A percentile compares a stretch with the other conserved stretches of the same genome.
Evolutionary conservation across 2,797 vertebrate species (phyloP).

Genomic region (Chiroxiphia lanceolata): DNA sequence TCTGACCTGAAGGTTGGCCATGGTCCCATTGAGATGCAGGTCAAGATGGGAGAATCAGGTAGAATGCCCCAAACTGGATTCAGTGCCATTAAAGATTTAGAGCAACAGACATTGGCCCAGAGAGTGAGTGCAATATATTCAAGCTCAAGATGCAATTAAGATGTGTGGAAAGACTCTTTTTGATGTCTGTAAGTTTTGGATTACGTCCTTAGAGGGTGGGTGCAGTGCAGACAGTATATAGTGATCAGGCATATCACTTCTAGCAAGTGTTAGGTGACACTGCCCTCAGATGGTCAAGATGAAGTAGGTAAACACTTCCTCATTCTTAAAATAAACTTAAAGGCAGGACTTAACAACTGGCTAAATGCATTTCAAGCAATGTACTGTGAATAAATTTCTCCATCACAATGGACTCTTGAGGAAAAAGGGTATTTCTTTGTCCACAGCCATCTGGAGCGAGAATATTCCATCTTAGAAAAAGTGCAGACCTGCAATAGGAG

Average conservation of each 20-base stretch:
- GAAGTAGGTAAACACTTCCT: conserved; percentile 1
- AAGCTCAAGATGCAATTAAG: background rate
- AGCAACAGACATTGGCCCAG: background rate
- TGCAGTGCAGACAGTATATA: background rate
- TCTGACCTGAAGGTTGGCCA: background rate
- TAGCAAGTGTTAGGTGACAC: conserved; percentile 22
- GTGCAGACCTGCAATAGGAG: background rate
- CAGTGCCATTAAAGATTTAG: background rate
- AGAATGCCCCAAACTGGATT: background rate
- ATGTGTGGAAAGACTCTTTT: background rate
- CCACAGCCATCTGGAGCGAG: background rate
- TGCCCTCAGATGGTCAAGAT: conserved; percentile 20
- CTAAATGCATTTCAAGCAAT: background rate
- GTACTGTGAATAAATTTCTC: background rate
- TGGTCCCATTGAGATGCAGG: background rate
- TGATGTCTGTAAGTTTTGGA: background rate
- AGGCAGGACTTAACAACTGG: background rate
- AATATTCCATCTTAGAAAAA: background rate
- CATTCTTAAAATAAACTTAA: background rate
- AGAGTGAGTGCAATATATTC: background rate
- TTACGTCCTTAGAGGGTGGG: background rate
- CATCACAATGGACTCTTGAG: background rate
- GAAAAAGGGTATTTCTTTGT: background rate
- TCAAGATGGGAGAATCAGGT: background rate
- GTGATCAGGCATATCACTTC: background rate